These are phyloP conservation scores for Austrofundulus limnaeus DNA, from an alignment of 2,113 vertebrate species.

Conservation along the genomic window DNA sequence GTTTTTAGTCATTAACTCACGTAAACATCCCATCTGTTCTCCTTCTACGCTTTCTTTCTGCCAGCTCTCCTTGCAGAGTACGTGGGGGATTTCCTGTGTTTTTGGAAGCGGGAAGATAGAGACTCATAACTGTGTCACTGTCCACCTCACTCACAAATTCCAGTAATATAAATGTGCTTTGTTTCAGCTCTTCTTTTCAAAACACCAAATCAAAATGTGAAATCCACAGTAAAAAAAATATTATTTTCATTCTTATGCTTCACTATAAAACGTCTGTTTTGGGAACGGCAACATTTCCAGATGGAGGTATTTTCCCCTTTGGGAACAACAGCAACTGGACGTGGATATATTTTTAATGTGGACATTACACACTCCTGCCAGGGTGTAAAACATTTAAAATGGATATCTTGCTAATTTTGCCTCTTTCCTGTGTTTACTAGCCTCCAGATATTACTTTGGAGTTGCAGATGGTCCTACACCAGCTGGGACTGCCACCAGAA, in stretches of 20 bases:
- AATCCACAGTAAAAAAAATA: not conserved
- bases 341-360: not conserved
- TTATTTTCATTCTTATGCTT: not conserved
- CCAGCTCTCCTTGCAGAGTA: conserved; percentile 33
- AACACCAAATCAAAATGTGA: not conserved
- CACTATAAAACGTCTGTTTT: not conserved
- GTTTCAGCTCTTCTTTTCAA: not conserved
- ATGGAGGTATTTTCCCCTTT: not conserved
- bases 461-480: conserved; percentile 36
- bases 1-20: conserved; percentile 70
- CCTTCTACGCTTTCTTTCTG: conserved; percentile 41
- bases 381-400: conserved; percentile 37
- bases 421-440: conserved; percentile 48
- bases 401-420: conserved; percentile 29
- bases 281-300: not conserved
- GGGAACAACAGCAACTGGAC: not conserved
- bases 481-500: conserved; percentile 55
- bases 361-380: not conserved
- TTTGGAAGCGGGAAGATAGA: conserved; percentile 9
- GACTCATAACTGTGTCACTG: conserved; percentile 13
- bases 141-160: conserved; percentile 18
- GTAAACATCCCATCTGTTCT: conserved; percentile 72
- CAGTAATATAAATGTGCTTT: not conserved
- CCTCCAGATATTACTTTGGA: conserved; percentile 56
- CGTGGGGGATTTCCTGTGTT: conserved; percentile 49